phyloP scores from a whole-genome alignment of 2,797 vertebrate species.

The Falco novaeseelandiae region DNA sequence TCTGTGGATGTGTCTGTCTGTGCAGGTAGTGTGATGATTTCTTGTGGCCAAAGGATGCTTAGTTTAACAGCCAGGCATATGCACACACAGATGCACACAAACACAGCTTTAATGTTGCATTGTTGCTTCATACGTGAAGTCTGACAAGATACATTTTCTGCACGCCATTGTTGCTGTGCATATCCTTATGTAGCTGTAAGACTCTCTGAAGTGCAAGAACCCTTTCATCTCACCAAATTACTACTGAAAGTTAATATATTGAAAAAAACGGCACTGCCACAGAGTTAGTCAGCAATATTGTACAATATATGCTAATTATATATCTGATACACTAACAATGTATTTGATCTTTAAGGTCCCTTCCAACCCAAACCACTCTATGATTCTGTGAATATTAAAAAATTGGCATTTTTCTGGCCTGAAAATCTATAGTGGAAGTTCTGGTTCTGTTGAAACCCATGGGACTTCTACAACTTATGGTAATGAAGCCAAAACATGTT shows the following conservation, averaged over 20 bases:
- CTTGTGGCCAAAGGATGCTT: background rate
- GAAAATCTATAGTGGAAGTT: background rate
- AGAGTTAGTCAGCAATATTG: background rate
- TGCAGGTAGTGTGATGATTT: background rate
- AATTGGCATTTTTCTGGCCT: background rate
- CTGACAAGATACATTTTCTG: background rate
- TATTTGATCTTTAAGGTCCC: background rate
- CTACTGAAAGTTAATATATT: background rate
- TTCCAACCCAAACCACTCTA: background rate
- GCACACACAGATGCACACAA: background rate
- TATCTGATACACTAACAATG: background rate
- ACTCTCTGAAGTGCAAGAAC: background rate
- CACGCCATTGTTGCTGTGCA: background rate
- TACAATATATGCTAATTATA: background rate
- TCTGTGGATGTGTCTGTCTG: background rate
- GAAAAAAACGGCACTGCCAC: background rate
- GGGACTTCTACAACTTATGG: background rate
- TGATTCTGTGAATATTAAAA: background rate
- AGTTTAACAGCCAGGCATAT: background rate
- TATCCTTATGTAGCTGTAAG: background rate
- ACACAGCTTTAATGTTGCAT: background rate
- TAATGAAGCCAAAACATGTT: background rate
- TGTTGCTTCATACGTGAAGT: background rate
- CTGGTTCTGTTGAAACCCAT: background rate
- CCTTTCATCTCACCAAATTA: background rate